Evolutionary conservation across 1,140 invertebrate species (phyloP).

Genomic region (Drosophila nannoptera): DNA sequence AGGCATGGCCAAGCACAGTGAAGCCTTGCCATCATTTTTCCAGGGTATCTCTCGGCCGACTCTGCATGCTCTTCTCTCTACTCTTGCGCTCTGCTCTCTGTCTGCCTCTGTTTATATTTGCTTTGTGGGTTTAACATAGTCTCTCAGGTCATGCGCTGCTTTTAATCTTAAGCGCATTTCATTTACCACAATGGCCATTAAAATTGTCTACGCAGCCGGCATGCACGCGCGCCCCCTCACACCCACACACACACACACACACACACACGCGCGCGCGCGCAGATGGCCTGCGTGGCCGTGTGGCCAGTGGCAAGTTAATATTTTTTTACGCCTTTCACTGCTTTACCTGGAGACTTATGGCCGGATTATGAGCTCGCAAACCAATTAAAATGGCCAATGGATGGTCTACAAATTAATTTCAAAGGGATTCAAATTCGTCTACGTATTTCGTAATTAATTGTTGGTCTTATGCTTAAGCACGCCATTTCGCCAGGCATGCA

Average conservation of each 20-base stretch:
- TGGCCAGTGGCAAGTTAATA: slow-evolving; percentile 43
- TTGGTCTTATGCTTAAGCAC: background rate
- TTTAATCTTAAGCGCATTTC: slow-evolving; percentile 77
- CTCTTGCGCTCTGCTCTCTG: slow-evolving; percentile 23
- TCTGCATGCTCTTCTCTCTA: background rate
- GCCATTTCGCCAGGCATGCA: background rate
- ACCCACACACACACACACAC: background rate
- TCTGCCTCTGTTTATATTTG: slow-evolving; percentile 69
- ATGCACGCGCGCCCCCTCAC: background rate
- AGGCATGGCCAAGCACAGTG: too few species aligned
- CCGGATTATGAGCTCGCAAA: slow-evolving; percentile 67
- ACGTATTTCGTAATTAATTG: slow-evolving; percentile 3
- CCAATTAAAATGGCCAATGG: slow-evolving; percentile 71
- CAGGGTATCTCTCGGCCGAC: slow-evolving; percentile 12
- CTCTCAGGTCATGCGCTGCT: slow-evolving; percentile 47
- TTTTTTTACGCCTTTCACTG: slow-evolving; percentile 26
- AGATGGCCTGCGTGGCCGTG: slow-evolving; percentile 19
- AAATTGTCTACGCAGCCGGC: slow-evolving; percentile 55
- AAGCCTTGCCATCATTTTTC: too few species aligned
- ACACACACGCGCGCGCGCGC: slow-evolving; percentile 3
- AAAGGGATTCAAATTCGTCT: slow-evolving; percentile 47
- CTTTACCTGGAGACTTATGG: slow-evolving; percentile 59
- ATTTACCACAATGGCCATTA: slow-evolving; percentile 68
- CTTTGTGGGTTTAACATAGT: slow-evolving; percentile 67
- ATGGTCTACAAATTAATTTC: slow-evolving; percentile 67